Conservation (phyloP, 2,888 invertebrate genomes). For the Glyphotaelius pellucidus region DNA sequence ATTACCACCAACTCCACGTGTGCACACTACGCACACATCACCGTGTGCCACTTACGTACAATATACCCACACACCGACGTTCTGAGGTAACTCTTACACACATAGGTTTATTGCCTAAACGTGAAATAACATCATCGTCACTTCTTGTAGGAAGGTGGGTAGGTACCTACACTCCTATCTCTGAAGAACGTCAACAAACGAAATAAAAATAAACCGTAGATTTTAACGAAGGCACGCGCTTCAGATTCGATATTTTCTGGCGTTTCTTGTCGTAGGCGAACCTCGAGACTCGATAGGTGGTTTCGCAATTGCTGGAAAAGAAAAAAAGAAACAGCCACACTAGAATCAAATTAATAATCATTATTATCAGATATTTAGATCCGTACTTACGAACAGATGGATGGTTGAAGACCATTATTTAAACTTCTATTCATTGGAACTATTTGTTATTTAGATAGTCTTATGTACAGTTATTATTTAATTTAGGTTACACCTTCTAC, state of each 20-base stretch:
- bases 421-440: background rate
- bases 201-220: conserved; percentile 4
- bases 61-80: background rate
- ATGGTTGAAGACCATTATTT: background rate
- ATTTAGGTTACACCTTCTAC: background rate
- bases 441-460: background rate
- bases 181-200: background rate
- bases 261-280: background rate
- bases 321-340: background rate
- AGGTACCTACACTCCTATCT: conserved; percentile 5
- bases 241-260: background rate
- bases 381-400: background rate
- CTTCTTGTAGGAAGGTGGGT: conserved; percentile 2
- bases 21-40: background rate
- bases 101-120: background rate
- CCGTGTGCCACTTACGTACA: background rate
- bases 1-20: background rate
- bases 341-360: background rate
- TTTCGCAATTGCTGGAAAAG: background rate
- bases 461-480: background rate
- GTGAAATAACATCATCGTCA: background rate
- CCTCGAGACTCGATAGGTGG: background rate
- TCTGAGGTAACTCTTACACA: background rate
- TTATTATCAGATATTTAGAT: background rate
- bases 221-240: conserved; percentile 25